Conservation (phyloP, 2,888 invertebrate genomes). For the Drosophila robusta region DNA sequence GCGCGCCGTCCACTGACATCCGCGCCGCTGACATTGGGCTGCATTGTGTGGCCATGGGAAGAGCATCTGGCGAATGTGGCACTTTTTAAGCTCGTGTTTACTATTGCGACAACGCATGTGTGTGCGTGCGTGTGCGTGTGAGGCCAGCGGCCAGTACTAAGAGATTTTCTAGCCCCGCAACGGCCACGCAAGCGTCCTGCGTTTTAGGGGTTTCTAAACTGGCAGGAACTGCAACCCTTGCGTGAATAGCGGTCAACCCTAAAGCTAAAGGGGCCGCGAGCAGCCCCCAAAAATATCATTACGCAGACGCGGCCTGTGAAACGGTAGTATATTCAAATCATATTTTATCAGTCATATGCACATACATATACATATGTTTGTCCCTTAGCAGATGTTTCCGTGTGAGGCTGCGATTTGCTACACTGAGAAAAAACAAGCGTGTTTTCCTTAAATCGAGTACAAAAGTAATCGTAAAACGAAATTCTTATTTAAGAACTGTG, state of each 20-base stretch:
- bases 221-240: constrained; percentile 18
- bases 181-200: constrained; percentile 11
- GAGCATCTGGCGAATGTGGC: constrained; percentile 7
- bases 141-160: constrained; percentile 3
- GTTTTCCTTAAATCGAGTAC: too few relatives aligned
- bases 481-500: too few relatives aligned
- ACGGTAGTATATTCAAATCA: constrained; percentile 15
- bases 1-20: constrained; percentile 1
- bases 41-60: neutral
- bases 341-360: constrained; percentile 7
- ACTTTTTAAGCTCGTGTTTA: too few relatives aligned
- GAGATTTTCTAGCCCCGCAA: neutral
- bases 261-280: constrained; percentile 38
- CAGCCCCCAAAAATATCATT: constrained; percentile 49
- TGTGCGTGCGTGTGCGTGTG: neutral
- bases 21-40: neutral
- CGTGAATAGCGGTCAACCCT: constrained; percentile 19
- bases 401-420: constrained; percentile 33
- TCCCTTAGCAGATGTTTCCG: constrained; percentile 41
- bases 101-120: too few relatives aligned
- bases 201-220: neutral
- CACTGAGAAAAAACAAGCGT: neutral
- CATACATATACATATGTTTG: constrained; percentile 1
- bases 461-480: too few relatives aligned
- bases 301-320: constrained; percentile 13